A percentile compares a stretch with the other conserved stretches of the same genome.
phyloP scores from a whole-genome alignment of 2,797 vertebrate genomes.

The Microtus obscurus region DNA sequence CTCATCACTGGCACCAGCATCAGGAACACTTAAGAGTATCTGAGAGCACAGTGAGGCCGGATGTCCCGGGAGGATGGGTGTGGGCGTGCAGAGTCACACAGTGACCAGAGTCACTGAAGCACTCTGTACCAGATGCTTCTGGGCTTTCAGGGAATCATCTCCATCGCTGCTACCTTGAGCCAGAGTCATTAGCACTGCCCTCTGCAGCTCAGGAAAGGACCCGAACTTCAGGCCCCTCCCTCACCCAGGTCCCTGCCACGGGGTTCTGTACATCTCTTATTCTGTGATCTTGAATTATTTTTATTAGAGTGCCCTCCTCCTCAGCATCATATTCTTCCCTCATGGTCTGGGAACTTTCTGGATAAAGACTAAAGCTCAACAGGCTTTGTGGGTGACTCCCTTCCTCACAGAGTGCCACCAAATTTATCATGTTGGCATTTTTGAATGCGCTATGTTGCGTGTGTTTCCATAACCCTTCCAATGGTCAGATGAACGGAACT shows the following conservation, averaged over 20 bases:
- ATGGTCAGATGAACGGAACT: neutral
- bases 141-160: neutral
- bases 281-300: neutral
- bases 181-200: neutral
- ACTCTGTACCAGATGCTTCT: neutral
- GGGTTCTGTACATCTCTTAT: neutral
- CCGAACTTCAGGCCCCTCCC: neutral
- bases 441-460: neutral
- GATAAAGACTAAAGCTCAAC: neutral
- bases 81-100: neutral
- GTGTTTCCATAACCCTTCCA: neutral
- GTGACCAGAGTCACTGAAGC: neutral
- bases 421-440: neutral
- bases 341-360: neutral
- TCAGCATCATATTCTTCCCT: neutral
- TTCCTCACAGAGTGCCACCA: neutral
- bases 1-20: neutral
- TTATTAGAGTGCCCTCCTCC: neutral
- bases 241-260: neutral
- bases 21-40: neutral
- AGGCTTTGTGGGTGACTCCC: neutral
- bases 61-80: fast-evolving
- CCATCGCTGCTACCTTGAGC: neutral
- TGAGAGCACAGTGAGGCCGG: neutral
- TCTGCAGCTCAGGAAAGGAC: neutral